These are phyloP conservation scores for Myrmophylax atrothorax DNA, from an alignment of 2,113 vertebrate genomes.

Conservation along the genomic window DNA sequence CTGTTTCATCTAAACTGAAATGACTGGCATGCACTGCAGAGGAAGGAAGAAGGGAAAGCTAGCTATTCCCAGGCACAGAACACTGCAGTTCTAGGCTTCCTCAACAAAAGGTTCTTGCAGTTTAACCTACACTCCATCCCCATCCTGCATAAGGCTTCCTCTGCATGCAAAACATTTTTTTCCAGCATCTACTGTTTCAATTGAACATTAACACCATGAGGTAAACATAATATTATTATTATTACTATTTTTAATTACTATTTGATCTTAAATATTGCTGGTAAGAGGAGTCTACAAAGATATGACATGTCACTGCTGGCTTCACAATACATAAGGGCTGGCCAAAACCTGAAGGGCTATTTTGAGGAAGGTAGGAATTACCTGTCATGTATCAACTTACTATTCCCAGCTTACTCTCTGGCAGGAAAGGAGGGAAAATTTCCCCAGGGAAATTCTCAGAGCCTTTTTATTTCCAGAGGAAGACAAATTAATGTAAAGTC, in stretches of 20 bases:
- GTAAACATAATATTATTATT: not conserved
- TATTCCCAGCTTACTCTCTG: not conserved
- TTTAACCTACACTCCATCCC: not conserved
- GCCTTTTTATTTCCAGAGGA: not conserved
- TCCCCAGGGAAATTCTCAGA: not conserved
- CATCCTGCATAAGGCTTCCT: not conserved
- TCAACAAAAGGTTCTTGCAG: not conserved
- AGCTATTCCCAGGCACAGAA: not conserved
- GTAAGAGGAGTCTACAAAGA: not conserved
- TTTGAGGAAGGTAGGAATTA: not conserved
- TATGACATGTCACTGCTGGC: not conserved
- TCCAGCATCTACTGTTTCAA: not conserved
- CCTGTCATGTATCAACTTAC: not conserved
- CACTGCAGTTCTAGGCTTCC: not conserved
- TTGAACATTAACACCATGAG: not conserved
- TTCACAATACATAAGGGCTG: not conserved
- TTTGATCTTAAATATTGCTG: not conserved
- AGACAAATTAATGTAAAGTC: not conserved
- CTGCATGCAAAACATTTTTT: not conserved
- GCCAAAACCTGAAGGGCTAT: not conserved
- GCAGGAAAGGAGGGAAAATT: not conserved
- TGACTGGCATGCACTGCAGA: not conserved
- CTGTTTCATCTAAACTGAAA: not conserved
- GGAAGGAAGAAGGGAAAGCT: not conserved
- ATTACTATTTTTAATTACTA: not conserved